Base-by-base conservation (phyloP, 35 echinoderm and acorn worm species). In the Acanthaster planci region DNA sequence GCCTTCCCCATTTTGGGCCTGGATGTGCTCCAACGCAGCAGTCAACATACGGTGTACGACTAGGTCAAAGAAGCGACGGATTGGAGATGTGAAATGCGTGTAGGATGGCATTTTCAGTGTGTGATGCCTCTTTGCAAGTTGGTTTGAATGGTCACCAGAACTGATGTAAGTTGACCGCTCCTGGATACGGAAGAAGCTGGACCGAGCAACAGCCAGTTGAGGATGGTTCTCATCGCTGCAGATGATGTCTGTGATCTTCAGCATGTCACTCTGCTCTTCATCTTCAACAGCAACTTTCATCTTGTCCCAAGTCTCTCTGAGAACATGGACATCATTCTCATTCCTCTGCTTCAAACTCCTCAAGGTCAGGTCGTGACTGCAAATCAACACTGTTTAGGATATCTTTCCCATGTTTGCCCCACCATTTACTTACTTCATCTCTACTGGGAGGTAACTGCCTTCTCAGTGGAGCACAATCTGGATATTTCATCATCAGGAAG, bases 61-160 rank as follows among this genome's bases (percentile, higher is more conserved):
- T 17, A 97, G 80, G 37, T 97, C 94, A 36, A 92, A 90, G 53
- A 87, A 97, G 18, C 94, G 78, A 32, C 94, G 88, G 12, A 97
- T 97, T 9, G 94, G 94, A 67, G 94, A 97, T 42, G 94, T 97
- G 67, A 97, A 97, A 51, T 97, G 94, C 21, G 90, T 92, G 58
- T 97, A 97, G 18, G 79, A 76, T 8, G 82, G 51, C 76, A 87
- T 79, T 10, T 84, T 53, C 44, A 97, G 87, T 17, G 95, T 93
- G 47, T 83, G 88, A 60, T 97, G 95, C 14, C 15, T 22, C 52
- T 76, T 52, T 39, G 81, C 82, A 21, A 75, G 47, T 40, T 22
- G 37, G n/a, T 22, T 60, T 36, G 55, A 59, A 30, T 89, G 85
- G 51, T 89, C 80, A 29, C 79, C 78, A 18, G 91, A 87, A 53